These are phyloP conservation scores for Ichneumoninae sp. DNA, from an alignment of 2,888 invertebrate species.

Conservation along the genomic window DNA sequence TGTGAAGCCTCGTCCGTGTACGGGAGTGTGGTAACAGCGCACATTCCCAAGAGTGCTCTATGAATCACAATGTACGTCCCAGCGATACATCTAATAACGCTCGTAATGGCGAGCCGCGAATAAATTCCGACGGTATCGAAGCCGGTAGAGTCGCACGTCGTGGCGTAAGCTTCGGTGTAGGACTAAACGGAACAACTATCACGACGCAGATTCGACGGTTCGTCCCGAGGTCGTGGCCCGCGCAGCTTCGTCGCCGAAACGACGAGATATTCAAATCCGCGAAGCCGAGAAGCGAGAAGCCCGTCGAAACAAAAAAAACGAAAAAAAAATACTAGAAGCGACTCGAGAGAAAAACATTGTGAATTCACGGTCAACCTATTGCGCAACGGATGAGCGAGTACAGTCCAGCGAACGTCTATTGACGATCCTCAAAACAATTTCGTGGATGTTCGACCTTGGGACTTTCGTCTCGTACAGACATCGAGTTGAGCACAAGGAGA, in stretches of 20 bases:
- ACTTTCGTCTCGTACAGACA: background rate
- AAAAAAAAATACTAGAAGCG: background rate
- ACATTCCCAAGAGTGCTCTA: slow-evolving; percentile 41
- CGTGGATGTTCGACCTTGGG: slow-evolving; percentile 32
- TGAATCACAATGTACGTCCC: slow-evolving; percentile 33
- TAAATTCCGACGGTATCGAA: slow-evolving; percentile 48
- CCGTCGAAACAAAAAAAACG: too few species aligned
- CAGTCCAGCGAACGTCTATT: background rate
- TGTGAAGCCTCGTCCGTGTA: background rate
- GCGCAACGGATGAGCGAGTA: slow-evolving; percentile 2
- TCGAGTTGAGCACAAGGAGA: background rate
- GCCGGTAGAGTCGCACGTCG: slow-evolving; percentile 8
- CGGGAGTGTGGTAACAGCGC: background rate
- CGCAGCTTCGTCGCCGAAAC: background rate
- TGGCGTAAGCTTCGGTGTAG: background rate
- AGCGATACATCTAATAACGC: background rate
- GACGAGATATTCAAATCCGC: slow-evolving; percentile 24
- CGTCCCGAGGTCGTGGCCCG: slow-evolving; percentile 25
- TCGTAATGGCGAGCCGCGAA: background rate
- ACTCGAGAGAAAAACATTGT: slow-evolving; percentile 25
- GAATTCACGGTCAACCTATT: slow-evolving; percentile 21
- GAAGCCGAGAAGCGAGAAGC: background rate
- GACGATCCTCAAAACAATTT: background rate
- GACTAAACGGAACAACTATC: background rate
- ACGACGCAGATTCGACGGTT: background rate